Percentiles rank a stretch among this genome's conserved stretches.
phyloP scores from a whole-genome alignment of 2,888 invertebrate species.

The Athalia circularis region DNA sequence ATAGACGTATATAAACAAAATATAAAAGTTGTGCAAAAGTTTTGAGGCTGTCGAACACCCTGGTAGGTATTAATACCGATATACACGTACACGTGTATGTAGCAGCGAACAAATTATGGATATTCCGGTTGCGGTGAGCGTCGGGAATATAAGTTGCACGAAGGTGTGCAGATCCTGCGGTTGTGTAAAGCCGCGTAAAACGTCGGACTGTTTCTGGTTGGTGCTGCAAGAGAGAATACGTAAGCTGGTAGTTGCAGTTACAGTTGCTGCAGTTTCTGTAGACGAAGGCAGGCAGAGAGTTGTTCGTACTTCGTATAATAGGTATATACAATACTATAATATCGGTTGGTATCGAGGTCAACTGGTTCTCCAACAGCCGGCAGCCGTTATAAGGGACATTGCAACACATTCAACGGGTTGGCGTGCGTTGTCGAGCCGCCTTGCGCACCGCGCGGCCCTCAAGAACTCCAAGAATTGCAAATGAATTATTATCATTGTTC shows the following conservation, averaged over 20 bases:
- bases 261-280: background rate
- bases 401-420: slow-evolving; percentile 57
- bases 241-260: background rate
- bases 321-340: background rate
- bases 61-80: background rate
- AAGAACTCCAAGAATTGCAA: slow-evolving; percentile 45
- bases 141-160: slow-evolving; percentile 13
- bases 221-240: background rate
- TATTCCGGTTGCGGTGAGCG: slow-evolving; percentile 10
- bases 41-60: background rate
- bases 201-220: background rate
- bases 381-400: slow-evolving; percentile 69
- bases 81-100: too few relatives aligned
- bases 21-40: background rate
- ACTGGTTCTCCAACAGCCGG: slow-evolving; percentile 71
- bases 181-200: slow-evolving; percentile 32
- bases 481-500: slow-evolving; percentile 40
- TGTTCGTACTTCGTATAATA: background rate
- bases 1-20: background rate
- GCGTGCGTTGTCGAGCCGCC: background rate
- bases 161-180: slow-evolving; percentile 13
- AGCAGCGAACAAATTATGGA: too few relatives aligned
- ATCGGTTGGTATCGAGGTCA: slow-evolving; percentile 69
- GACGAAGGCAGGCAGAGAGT: slow-evolving; percentile 35
- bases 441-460: slow-evolving; percentile 40